Percentiles rank a stretch among this genome's conserved stretches.
phyloP scores from a whole-genome alignment of 2,113 vertebrate species.

The Mus spicilegus region DNA sequence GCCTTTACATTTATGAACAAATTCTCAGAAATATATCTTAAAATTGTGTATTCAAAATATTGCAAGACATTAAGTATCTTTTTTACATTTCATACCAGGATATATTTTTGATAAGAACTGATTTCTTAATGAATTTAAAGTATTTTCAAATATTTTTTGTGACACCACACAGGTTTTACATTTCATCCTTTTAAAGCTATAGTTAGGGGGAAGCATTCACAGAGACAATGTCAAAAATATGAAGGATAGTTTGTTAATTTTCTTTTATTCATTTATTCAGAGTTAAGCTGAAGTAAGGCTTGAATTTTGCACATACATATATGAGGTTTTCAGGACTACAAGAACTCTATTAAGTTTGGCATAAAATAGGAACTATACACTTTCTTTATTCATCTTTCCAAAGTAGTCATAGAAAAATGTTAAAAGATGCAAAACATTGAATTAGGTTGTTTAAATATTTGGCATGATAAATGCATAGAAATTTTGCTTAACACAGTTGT shows the following conservation, averaged over 20 bases:
- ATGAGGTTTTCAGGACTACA: not conserved
- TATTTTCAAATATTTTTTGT: constrained; percentile 1
- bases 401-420: constrained; percentile 5
- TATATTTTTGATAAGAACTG: not conserved
- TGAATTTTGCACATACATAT: not conserved
- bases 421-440: not conserved
- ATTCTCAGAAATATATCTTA: not conserved
- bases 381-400: not conserved
- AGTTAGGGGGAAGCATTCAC: not conserved
- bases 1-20: not conserved
- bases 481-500: not conserved
- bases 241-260: constrained; percentile 1
- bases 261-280: not conserved
- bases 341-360: not conserved
- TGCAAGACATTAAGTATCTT: not conserved
- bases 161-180: not conserved
- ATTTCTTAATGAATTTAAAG: constrained; percentile 20
- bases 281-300: not conserved
- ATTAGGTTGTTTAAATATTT: not conserved
- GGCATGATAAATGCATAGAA: not conserved
- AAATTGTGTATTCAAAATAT: not conserved
- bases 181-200: constrained; percentile 12
- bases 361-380: not conserved
- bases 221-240: not conserved
- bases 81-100: not conserved